Conservation (phyloP, 1,140 invertebrate genomes). For the Cyclargus thomasi region DNA sequence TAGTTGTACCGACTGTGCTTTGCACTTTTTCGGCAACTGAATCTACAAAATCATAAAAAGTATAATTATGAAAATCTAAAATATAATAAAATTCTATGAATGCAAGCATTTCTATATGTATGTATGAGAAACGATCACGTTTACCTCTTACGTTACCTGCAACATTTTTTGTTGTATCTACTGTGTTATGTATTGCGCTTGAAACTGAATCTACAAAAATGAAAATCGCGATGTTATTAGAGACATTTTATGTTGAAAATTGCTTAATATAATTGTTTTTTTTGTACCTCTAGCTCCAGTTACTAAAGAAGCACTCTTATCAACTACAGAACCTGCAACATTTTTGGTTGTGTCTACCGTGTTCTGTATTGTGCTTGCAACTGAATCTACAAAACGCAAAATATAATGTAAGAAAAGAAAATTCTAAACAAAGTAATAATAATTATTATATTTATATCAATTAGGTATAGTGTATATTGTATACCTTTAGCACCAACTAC, state of each 20-base stretch:
- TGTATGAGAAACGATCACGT: background rate
- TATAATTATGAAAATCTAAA: background rate
- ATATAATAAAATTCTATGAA: background rate
- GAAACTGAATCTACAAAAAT: constrained; percentile 32
- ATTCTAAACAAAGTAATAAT: constrained; percentile 13
- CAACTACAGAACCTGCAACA: constrained; percentile 28
- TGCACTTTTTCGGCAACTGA: constrained; percentile 34
- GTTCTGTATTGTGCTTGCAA: constrained; percentile 32
- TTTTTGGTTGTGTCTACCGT: constrained; percentile 40
- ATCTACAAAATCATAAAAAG: constrained; percentile 29
- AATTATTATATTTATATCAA: constrained; percentile 12
- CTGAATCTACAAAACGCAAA: constrained; percentile 33
- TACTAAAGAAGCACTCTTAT: constrained; percentile 31
- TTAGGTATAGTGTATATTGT: too few species aligned
- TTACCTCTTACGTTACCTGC: constrained; percentile 32
- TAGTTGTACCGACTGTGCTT: constrained; percentile 42
- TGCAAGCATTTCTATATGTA: background rate
- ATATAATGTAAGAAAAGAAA: background rate
- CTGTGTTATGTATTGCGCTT: constrained; percentile 32
- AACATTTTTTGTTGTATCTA: constrained; percentile 38
- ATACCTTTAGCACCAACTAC: constrained; percentile 50
- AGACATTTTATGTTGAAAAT: background rate
- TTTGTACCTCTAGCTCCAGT: constrained; percentile 40
- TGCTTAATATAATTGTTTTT: background rate
- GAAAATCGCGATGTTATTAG: background rate